A percentile compares a stretch with the other conserved stretches of the same genome.
Conservation (phyloP, 2,888 invertebrate species). For the Scaeva pyrastri region DNA sequence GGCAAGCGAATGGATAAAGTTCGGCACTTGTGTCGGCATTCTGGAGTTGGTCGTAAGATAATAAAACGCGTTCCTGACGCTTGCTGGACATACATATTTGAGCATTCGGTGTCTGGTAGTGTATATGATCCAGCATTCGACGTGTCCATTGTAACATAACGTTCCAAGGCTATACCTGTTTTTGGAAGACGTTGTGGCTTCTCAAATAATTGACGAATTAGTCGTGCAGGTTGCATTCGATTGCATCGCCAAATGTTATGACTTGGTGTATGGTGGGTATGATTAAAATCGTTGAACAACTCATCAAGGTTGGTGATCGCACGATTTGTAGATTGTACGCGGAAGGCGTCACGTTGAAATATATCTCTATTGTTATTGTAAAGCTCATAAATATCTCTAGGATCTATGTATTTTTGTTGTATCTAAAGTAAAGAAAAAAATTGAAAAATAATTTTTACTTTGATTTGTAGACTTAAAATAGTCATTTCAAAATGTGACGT, state of each 20-base stretch:
- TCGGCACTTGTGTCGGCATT: constrained; percentile 90
- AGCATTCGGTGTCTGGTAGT: constrained; percentile 92
- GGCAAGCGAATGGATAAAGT: constrained; percentile 89
- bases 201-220: constrained; percentile 89
- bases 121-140: constrained; percentile 87
- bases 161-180: constrained; percentile 91
- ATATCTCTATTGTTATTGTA: constrained; percentile 86
- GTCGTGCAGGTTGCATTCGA: constrained; percentile 89
- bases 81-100: constrained; percentile 90
- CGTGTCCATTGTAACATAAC: constrained; percentile 91
- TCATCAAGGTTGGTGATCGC: constrained; percentile 82
- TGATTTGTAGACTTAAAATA: too few species aligned
- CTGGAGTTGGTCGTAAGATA: constrained; percentile 90
- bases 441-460: neutral
- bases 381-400: constrained; percentile 85
- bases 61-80: constrained; percentile 90
- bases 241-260: constrained; percentile 88
- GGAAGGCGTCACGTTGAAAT: constrained; percentile 87
- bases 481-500: neutral
- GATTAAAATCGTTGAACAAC: constrained; percentile 82
- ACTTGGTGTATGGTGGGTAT: constrained; percentile 78
- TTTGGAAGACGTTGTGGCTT: constrained; percentile 89
- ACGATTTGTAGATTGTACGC: constrained; percentile 84
- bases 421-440: constrained; percentile 84
- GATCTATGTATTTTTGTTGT: constrained; percentile 85